Base-by-base conservation (phyloP, 2,113 vertebrate genomes). In the Grallaria varia region DNA sequence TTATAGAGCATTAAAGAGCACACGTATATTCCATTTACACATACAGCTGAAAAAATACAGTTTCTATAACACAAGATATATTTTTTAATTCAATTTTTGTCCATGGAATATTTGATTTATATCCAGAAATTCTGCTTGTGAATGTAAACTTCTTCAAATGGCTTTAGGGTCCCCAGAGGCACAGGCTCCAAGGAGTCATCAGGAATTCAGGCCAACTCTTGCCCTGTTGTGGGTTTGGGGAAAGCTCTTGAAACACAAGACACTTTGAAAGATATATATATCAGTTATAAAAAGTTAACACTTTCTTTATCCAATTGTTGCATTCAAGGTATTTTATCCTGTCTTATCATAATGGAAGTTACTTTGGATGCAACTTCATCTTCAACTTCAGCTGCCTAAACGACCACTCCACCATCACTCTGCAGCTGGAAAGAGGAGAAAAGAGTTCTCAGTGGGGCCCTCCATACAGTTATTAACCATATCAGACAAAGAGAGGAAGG, bases 201-300 rank as follows among this genome's bases (percentile, higher is more conserved):
- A 16, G 21, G 27, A 75, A 10, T 59, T 86, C 37, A 73, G 56
- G 9, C 9, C 33, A 24, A 73, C 24, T 64, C 53, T 17, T 80
- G 30, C 4, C 21, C 27, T 69, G 14, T 19, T 8, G 2, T 30
- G 25, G 12, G 10, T 13, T 84, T 84, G 13, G 8, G 22, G 25
- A 86, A 84, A 69, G 21, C 11, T 78, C 40, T 76, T 68, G 80
- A 89, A 92, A 72, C 53, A 78, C 0, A 2, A 58, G 13, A 14
- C n/a, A 3, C 15, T 69, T 84, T 80, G 17, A 69, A 71, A 0
- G 0, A 80, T 40, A 58, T 37, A 44, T 73, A 52, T 27, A 11
- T 52, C 3, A 33, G n/a, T n/a, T 35, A 60, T 30, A 58, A 88
- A 87, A 87, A 82, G 2, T 15, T 22, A 35, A 0, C 2, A 64